These are phyloP conservation scores for Empis stercorea DNA, from an alignment of 2,888 invertebrate species.

Conservation along the genomic window DNA sequence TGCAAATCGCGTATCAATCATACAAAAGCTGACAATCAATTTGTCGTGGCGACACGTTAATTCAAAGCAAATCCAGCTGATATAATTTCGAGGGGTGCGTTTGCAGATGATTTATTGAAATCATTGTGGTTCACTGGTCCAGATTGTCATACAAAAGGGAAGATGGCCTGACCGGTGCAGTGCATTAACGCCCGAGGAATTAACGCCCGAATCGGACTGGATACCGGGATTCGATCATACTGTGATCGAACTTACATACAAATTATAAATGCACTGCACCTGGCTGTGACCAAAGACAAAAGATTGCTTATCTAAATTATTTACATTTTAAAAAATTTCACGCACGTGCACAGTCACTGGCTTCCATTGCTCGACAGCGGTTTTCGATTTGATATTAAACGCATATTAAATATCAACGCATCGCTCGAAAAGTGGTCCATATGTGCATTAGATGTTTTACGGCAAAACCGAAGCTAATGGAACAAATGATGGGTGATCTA, in stretches of 20 bases:
- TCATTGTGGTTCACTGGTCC: slow-evolving; percentile 10
- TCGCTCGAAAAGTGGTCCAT: background rate
- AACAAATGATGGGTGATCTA: slow-evolving; percentile 2
- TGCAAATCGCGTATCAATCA: background rate
- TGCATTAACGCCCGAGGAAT: too few species aligned
- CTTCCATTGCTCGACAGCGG: background rate
- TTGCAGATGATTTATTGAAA: slow-evolving; percentile 1
- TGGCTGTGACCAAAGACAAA: too few species aligned
- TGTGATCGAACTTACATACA: too few species aligned
- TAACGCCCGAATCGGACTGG: too few species aligned
- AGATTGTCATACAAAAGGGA: background rate
- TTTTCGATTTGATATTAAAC: too few species aligned
- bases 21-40: background rate
- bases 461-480: background rate
- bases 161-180: background rate
- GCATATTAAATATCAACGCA: background rate
- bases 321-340: slow-evolving; percentile 1
- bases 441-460: slow-evolving; percentile 2
- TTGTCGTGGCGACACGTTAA: slow-evolving; percentile 18
- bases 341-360: slow-evolving; percentile 1
- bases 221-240: too few species aligned
- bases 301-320: background rate
- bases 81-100: slow-evolving; percentile 19
- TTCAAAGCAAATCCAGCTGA: slow-evolving; percentile 22
- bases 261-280: too few species aligned